phyloP scores from a whole-genome alignment of 53 echinoderm and acorn worm genomes.

The Pentamera pediparva region DNA sequence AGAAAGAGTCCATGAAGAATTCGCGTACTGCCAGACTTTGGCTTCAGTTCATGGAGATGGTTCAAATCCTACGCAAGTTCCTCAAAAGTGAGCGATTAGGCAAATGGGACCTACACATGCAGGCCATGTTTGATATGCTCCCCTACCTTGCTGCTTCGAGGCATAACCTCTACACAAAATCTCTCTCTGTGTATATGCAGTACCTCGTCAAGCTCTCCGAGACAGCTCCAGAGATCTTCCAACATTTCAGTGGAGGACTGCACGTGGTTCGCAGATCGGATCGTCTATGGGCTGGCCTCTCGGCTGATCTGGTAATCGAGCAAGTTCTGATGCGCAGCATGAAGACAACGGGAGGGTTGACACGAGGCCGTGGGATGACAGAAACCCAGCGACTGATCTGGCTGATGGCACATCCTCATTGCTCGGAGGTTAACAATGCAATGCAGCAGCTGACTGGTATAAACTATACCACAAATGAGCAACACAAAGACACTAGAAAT shows the following conservation, averaged over 20 bases:
- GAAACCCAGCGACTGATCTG: conserved; percentile 46
- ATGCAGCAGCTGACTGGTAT: conserved; percentile 58
- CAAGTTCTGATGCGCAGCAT: conserved; percentile 48
- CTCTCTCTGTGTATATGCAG: conserved; percentile 8
- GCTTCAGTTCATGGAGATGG: conserved; percentile 14
- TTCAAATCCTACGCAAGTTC: conserved; percentile 2
- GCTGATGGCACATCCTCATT: conserved; percentile 47
- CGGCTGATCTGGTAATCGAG: conserved; percentile 49
- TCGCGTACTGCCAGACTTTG: background rate
- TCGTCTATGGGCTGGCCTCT: conserved; percentile 46
- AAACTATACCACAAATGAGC: conserved; percentile 44
- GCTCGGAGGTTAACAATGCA: conserved; percentile 53
- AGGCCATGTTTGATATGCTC: conserved; percentile 20
- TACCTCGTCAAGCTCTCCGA: background rate
- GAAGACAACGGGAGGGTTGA: conserved; percentile 41
- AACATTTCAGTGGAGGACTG: conserved; percentile 28
- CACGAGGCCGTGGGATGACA: conserved; percentile 52
- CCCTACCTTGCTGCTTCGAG: conserved; percentile 34
- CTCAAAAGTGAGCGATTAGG: conserved; percentile 25
- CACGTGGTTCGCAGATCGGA: conserved; percentile 49
- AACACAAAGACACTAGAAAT: conserved; percentile 37
- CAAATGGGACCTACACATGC: conserved; percentile 23
- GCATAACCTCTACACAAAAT: conserved; percentile 23
- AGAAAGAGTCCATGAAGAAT: background rate
- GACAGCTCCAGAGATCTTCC: conserved; percentile 31